Percentiles rank a stretch among this genome's conserved stretches.
Evolutionary conservation across 92 coral and sea anemone genomes (phyloP).

Genomic region (Palythoa caribaeorum): DNA sequence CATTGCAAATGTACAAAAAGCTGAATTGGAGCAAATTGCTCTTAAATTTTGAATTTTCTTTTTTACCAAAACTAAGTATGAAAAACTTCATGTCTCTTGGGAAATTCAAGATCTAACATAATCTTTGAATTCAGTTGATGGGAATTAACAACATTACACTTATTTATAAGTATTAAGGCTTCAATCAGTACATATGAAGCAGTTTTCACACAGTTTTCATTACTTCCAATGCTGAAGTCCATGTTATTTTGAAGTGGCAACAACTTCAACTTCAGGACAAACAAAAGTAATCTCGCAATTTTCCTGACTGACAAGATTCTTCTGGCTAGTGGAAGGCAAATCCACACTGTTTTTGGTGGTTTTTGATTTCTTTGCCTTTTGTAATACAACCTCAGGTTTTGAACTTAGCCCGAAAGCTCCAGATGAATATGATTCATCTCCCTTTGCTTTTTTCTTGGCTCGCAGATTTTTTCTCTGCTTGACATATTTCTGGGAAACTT

Average conservation of each 20-base stretch:
- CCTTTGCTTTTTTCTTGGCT: background rate
- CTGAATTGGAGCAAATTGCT: background rate
- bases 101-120: background rate
- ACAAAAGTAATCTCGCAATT: background rate
- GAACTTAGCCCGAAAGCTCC: slow-evolving; percentile 61
- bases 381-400: slow-evolving; percentile 46
- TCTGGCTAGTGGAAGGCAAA: background rate
- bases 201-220: background rate
- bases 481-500: slow-evolving; percentile 43
- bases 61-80: background rate
- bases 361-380: background rate
- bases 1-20: slow-evolving; percentile 11
- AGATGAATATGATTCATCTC: slow-evolving; percentile 37
- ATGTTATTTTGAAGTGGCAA: slow-evolving; percentile 1
- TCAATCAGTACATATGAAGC: background rate
- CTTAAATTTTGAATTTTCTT: slow-evolving; percentile 1
- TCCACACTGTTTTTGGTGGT: slow-evolving; percentile 1
- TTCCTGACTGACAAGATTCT: background rate
- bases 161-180: background rate
- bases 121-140: background rate
- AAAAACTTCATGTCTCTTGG: background rate
- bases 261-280: background rate
- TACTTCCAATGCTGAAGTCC: background rate
- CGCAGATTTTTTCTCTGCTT: slow-evolving; percentile 45
- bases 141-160: slow-evolving; percentile 2